Evolutionary conservation across 2,888 invertebrate species (phyloP).

Genomic region (Pristionchus arcanus): DNA sequence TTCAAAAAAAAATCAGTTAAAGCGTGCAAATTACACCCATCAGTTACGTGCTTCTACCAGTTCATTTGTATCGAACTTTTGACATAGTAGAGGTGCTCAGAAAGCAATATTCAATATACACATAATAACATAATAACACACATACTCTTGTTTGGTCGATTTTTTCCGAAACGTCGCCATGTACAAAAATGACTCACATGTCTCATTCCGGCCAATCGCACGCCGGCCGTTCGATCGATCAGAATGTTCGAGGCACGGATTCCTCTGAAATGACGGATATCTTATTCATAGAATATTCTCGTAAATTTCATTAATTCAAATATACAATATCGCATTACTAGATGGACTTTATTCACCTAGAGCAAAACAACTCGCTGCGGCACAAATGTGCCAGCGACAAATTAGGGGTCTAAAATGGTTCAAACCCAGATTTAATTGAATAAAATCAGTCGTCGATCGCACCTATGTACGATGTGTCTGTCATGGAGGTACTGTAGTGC

Average conservation of each 20-base stretch:
- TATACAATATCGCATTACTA: not conserved
- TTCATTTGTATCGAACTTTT: not conserved
- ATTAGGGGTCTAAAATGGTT: too few species aligned
- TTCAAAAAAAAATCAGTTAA: too few species aligned
- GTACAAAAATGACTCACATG: slow-evolving; percentile 54
- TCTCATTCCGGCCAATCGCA: slow-evolving; percentile 65
- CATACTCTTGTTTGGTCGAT: not conserved
- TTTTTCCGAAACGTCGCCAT: slow-evolving; percentile 11
- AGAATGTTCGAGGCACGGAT: slow-evolving; percentile 65
- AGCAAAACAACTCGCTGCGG: not conserved
- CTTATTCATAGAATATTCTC: not conserved
- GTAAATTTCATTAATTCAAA: not conserved
- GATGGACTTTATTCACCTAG: not conserved
- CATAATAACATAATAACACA: not conserved
- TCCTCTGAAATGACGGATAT: slow-evolving; percentile 56
- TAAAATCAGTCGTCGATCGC: slow-evolving; percentile 85
- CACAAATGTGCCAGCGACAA: too few species aligned
- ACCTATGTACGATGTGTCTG: slow-evolving; percentile 91
- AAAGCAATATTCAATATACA: not conserved
- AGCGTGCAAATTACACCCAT: too few species aligned
- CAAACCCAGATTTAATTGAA: slow-evolving; percentile 78
- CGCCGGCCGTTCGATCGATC: slow-evolving; percentile 60
- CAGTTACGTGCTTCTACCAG: not conserved
- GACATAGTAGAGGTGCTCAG: not conserved
- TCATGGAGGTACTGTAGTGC: slow-evolving; percentile 91